Evolutionary conservation across 2,797 vertebrate genomes (phyloP).

Genomic region (Macropus fuliginosus): DNA sequence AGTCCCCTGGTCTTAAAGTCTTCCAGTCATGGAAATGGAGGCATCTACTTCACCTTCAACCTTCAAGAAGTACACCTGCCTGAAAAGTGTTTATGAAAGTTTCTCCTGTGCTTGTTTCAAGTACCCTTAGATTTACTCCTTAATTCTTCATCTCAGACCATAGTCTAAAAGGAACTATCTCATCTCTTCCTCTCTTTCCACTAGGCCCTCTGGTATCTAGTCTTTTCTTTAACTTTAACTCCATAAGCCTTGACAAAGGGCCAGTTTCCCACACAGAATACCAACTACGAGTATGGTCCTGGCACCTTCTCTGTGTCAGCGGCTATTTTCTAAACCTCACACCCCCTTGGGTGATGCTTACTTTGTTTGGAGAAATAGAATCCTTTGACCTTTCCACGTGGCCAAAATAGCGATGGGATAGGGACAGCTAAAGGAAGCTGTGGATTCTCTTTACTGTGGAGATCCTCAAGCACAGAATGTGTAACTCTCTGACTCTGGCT

Average conservation of each 20-base stretch:
- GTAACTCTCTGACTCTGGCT: background rate
- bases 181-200: background rate
- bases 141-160: background rate
- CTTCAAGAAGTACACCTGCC: background rate
- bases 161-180: background rate
- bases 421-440: background rate
- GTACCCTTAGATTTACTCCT: background rate
- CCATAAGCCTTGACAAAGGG: background rate
- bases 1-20: background rate
- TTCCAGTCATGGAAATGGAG: background rate
- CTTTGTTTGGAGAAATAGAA: background rate
- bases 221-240: background rate
- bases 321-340: background rate
- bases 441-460: background rate
- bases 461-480: background rate
- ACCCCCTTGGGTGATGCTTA: background rate
- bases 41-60: background rate
- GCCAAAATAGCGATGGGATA: background rate
- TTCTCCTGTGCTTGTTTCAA: background rate
- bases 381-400: background rate
- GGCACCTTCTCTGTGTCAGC: background rate
- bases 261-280: too few species aligned
- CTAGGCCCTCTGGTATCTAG: background rate
- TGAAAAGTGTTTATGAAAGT: background rate
- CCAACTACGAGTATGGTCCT: background rate